These are phyloP conservation scores for Tragelaphus imberbis DNA, from an alignment of 2,113 vertebrate genomes.

Conservation along the genomic window DNA sequence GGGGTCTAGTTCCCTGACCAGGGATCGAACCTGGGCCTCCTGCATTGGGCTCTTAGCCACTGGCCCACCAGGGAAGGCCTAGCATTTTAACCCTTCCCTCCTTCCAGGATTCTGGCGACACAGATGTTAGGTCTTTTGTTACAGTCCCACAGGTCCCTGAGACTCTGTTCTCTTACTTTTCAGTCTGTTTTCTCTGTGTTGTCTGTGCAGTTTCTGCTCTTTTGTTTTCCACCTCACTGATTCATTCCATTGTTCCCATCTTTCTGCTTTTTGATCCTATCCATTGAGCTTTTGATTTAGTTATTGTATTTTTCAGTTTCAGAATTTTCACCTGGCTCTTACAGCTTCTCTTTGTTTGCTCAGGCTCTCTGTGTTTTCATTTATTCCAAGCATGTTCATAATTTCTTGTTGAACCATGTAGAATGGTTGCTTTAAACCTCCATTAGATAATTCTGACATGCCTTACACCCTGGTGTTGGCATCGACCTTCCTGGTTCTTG, in stretches of 20 bases:
- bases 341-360: not conserved
- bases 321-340: not conserved
- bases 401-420: not conserved
- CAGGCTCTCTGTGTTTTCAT: not conserved
- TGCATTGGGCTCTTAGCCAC: not conserved
- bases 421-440: not conserved
- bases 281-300: constrained; percentile 2
- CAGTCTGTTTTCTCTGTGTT: not conserved
- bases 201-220: not conserved
- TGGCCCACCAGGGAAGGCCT: not conserved
- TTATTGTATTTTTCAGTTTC: not conserved
- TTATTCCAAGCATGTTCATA: not conserved
- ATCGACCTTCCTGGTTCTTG: not conserved
- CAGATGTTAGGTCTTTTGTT: not conserved
- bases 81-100: not conserved
- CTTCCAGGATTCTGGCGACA: not conserved
- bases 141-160: not conserved
- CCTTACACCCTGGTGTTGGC: not conserved
- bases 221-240: not conserved
- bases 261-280: not conserved
- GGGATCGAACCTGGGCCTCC: not conserved
- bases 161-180: not conserved
- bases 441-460: not conserved
- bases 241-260: not conserved
- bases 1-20: not conserved